phyloP scores from a whole-genome alignment of 2,113 vertebrate genomes.

The Anas platyrhynchos region DNA sequence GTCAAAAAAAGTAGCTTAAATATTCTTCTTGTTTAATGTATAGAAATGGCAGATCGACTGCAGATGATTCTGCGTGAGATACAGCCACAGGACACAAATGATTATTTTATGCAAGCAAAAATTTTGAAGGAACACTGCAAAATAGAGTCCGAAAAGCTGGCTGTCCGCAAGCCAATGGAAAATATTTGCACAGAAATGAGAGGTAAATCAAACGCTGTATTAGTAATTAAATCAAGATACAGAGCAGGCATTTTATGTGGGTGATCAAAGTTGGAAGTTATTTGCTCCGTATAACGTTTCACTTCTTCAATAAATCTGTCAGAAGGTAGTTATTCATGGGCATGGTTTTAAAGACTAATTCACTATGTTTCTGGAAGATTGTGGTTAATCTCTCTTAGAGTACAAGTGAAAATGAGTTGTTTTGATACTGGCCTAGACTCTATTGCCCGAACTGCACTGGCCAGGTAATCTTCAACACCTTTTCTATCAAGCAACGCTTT shows the following conservation, averaged over 20 bases:
- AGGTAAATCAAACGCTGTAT: constrained; percentile 59
- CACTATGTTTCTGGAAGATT: not conserved
- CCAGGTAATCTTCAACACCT: not conserved
- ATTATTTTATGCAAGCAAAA: constrained; percentile 88
- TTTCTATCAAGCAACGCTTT: not conserved
- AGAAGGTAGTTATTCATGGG: not conserved
- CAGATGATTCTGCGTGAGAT: constrained; percentile 92
- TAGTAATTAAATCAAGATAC: not conserved
- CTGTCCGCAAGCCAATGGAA: constrained; percentile 19
- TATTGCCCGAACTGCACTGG: not conserved
- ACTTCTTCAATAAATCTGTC: not conserved
- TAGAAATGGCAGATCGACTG: constrained; percentile 84
- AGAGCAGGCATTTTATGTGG: not conserved
- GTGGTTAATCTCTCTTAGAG: not conserved
- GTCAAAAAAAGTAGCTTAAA: not conserved
- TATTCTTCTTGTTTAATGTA: not conserved
- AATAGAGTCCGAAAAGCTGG: constrained; percentile 54
- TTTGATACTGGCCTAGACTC: not conserved
- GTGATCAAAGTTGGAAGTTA: not conserved
- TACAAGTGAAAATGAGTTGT: not conserved
- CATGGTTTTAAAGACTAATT: not conserved
- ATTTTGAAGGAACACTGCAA: constrained; percentile 75
- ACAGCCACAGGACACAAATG: constrained; percentile 92
- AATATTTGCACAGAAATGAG: constrained; percentile 56
- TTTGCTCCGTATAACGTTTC: not conserved